Evolutionary conservation across 2,797 vertebrate species (phyloP), one percentile per base, ranked within the genome.

Genomic region (Tokudaia muenninki): DNA sequence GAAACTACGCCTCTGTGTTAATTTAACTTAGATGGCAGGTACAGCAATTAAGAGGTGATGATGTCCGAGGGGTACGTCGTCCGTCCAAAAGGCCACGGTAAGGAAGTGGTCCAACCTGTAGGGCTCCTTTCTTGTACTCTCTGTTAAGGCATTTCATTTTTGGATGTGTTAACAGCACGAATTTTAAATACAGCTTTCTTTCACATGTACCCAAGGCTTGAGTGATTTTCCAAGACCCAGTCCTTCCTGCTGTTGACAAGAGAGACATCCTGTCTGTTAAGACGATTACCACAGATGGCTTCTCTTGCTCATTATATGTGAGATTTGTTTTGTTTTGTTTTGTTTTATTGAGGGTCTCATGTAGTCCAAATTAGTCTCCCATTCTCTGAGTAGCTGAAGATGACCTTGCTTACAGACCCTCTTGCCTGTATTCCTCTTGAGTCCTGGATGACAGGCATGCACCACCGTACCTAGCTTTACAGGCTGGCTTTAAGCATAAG

Each of bases 221-320:
- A 91, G 96, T 2, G 89, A 77, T 97, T 97, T 96, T 95, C 89
- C 95, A 94, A 96, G 90, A 92, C 91, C 91, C 24, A 80, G 94
- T 72, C 77, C 87, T 97, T 97, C 97, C 95, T 96, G 94, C 94
- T 95, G 92, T 96, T 87, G 95, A 98, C 94, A 61, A 90, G 94
- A 70, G 91, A 95, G 79, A 90, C 86, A 95, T 89, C 94, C 95
- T 95, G 92, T 94, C 95, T 92, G 92, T 74, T 92, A 87, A 91
- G 92, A 21, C 3, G 89, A 91, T 97, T 75, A 91, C 84, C 82
- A 63, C 78, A 89, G 89, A 77, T 84, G 92, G 90, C 84, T 37
- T 21, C 31, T 29, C 87, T 89, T 86, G 72, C 86, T 88, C 34
- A 21, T 79, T 86, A 19, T 67, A 37, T 89, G 86, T 75, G 89